Percentiles rank a stretch among this genome's conserved stretches.
These are phyloP conservation scores for Sus cebifrons DNA, from an alignment of 2,797 vertebrate genomes.

Conservation along the genomic window DNA sequence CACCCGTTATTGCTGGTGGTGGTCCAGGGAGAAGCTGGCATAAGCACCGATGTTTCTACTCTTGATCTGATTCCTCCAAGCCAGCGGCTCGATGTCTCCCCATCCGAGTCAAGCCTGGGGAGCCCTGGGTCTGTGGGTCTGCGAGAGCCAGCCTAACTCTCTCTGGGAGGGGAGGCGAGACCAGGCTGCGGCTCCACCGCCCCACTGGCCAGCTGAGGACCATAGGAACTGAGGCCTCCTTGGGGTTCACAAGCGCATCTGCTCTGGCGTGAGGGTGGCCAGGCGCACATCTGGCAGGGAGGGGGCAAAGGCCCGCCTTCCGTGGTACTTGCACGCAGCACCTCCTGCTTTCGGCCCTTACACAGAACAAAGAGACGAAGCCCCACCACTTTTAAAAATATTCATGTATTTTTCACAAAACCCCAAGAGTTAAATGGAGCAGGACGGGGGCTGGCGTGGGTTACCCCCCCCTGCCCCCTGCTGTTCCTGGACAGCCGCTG, in stretches of 20 bases:
- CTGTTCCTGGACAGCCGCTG: background rate
- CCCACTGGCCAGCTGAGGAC: conserved; percentile 33
- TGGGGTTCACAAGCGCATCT: background rate
- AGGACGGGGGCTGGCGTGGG: background rate
- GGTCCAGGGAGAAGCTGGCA: background rate
- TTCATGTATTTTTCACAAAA: background rate
- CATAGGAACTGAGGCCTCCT: background rate
- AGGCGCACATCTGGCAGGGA: background rate
- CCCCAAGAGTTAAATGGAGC: background rate
- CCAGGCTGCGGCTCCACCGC: background rate
- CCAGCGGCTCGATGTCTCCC: background rate
- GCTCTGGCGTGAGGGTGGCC: background rate
- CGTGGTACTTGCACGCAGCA: background rate
- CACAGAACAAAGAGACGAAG: background rate
- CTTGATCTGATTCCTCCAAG: background rate
- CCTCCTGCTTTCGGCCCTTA: background rate
- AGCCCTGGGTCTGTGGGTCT: background rate
- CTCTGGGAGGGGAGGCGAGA: background rate
- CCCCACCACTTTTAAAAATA: background rate
- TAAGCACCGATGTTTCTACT: background rate
- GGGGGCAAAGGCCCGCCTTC: background rate
- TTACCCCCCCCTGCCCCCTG: background rate
- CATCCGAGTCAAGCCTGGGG: background rate
- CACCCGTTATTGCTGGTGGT: background rate
- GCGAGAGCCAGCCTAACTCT: background rate